A percentile compares a stretch with the other conserved stretches of the same genome.
Conservation (phyloP, 2,888 invertebrate species). For the Eristalis intricaria region DNA sequence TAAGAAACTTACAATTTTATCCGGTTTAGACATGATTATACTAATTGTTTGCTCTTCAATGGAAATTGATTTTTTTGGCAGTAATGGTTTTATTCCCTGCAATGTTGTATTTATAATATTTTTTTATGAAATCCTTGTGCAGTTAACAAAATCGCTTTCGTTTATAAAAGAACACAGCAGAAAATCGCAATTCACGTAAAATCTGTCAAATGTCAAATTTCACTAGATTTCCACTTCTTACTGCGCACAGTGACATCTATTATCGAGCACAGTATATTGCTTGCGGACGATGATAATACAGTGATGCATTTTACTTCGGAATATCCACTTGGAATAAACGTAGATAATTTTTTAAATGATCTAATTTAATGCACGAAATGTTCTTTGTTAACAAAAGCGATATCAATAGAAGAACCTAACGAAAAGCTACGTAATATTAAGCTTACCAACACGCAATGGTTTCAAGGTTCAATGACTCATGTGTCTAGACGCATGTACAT, state of each 20-base stretch:
- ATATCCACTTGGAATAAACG: too few species aligned
- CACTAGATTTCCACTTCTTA: background rate
- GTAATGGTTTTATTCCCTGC: background rate
- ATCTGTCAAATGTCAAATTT: constrained; percentile 22
- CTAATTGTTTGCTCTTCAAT: background rate
- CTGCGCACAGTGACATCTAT: background rate
- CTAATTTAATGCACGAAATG: too few species aligned
- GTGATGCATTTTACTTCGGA: background rate
- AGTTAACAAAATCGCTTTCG: constrained; percentile 5
- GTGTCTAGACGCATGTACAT: background rate
- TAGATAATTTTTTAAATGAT: too few species aligned
- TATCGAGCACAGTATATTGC: background rate
- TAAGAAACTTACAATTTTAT: constrained; percentile 31
- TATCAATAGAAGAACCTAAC: too few species aligned
- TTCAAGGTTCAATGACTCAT: background rate
- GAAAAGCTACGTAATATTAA: too few species aligned
- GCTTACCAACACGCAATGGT: background rate
- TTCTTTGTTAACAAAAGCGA: too few species aligned
- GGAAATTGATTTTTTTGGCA: background rate
- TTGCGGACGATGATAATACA: background rate
- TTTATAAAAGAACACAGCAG: constrained; percentile 21
- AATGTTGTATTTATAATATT: background rate
- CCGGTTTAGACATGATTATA: constrained; percentile 11
- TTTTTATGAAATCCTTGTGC: background rate
- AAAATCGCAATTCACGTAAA: constrained; percentile 48